phyloP scores from a whole-genome alignment of 2,888 invertebrate genomes.

The Anthophora plumipes region DNA sequence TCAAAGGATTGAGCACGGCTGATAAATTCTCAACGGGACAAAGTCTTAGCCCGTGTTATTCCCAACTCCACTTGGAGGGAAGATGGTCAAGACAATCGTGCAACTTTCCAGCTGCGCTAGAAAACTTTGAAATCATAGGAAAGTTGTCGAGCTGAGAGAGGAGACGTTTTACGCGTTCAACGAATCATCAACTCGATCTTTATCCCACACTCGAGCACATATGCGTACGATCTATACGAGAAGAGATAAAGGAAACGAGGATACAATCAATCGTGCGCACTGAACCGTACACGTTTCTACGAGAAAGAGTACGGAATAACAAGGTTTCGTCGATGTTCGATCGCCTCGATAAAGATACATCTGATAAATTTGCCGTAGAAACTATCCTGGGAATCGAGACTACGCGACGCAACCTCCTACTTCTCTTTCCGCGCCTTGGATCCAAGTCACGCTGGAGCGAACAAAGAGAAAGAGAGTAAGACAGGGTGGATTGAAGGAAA shows the following conservation, averaged over 20 bases:
- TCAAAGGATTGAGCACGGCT: constrained; percentile 15
- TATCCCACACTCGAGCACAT: too few species aligned
- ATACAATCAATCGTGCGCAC: too few species aligned
- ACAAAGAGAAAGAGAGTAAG: background rate
- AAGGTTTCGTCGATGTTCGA: constrained; percentile 30
- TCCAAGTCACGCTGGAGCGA: constrained; percentile 51
- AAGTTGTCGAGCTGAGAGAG: background rate
- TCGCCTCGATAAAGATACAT: constrained; percentile 27
- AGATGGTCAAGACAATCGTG: constrained; percentile 27
- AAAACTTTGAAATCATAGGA: background rate
- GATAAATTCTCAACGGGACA: constrained; percentile 19
- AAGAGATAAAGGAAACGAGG: too few species aligned
- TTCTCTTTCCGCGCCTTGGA: constrained; percentile 16
- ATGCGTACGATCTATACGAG: too few species aligned
- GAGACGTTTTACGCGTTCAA: background rate
- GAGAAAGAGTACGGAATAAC: constrained; percentile 14
- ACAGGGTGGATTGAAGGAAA: background rate
- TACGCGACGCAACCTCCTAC: background rate
- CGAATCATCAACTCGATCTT: background rate
- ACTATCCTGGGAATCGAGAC: constrained; percentile 14
- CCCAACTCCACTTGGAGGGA: background rate
- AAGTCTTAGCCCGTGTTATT: constrained; percentile 21
- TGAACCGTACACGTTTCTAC: background rate
- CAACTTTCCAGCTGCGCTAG: background rate
- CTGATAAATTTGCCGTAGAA: constrained; percentile 34